Evolutionary conservation across 2,113 vertebrate species (phyloP).

Genomic region (Lethenteron camtschaticum): DNA sequence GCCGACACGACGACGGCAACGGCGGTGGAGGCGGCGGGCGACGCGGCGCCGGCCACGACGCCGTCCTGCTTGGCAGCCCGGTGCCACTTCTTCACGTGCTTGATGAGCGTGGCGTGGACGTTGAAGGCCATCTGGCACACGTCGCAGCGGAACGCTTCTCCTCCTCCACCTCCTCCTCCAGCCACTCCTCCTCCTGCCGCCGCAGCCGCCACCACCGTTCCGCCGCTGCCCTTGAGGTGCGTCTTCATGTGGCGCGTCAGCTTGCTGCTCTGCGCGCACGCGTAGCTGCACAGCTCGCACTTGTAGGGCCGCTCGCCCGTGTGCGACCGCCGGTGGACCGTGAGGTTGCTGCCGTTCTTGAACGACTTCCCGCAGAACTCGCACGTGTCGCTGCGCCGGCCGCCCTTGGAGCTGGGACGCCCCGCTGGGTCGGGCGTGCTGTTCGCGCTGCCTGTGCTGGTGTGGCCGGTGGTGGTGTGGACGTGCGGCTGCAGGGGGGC

Average conservation of each 20-base stretch:
- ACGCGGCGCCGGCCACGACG: too few species aligned
- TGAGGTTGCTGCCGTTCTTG: slow-evolving; percentile 57
- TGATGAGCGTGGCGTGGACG: slow-evolving; percentile 49
- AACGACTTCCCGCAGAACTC: slow-evolving; percentile 54
- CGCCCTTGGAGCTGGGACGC: too few species aligned
- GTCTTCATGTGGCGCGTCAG: slow-evolving; percentile 62
- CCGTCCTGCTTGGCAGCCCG: slow-evolving; percentile 4
- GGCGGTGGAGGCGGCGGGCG: too few species aligned
- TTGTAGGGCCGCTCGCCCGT: slow-evolving; percentile 42
- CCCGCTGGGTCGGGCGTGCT: too few species aligned
- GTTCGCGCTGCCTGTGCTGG: neutral
- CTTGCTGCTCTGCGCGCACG: slow-evolving; percentile 59
- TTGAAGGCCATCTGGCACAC: slow-evolving; percentile 43
- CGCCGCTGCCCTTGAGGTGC: slow-evolving; percentile 30
- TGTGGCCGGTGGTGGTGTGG: neutral
- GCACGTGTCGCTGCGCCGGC: too few species aligned
- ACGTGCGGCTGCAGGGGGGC: neutral
- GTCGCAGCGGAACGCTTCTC: slow-evolving; percentile 25
- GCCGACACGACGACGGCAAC: too few species aligned
- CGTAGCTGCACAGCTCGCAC: slow-evolving; percentile 44
- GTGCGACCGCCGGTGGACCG: slow-evolving; percentile 49
- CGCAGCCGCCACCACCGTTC: slow-evolving; percentile 7
- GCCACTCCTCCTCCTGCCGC: too few species aligned
- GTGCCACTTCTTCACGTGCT: slow-evolving; percentile 44
- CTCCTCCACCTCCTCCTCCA: too few species aligned